phyloP scores from a whole-genome alignment of 2,113 vertebrate genomes.

The Passer montanus region DNA sequence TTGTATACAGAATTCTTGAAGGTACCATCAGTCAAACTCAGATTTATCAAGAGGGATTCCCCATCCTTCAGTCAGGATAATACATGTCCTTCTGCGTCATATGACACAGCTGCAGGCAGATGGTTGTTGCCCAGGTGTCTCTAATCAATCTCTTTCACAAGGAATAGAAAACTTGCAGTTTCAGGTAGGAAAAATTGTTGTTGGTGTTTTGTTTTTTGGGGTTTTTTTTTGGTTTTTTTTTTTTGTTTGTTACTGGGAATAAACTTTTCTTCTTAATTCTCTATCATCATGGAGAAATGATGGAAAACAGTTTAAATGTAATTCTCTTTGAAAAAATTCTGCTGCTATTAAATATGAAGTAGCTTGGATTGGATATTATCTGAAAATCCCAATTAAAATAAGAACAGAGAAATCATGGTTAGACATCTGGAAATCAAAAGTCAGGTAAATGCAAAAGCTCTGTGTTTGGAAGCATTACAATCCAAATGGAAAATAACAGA shows the following conservation, averaged over 20 bases:
- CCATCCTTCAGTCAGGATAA: not conserved
- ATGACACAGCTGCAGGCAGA: not conserved
- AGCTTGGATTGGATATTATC: not conserved
- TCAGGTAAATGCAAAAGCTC: not conserved
- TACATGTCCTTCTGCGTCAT: not conserved
- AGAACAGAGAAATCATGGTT: not conserved
- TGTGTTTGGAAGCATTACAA: not conserved
- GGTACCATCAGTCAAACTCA: not conserved
- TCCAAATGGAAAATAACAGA: not conserved
- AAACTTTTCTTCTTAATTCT: not conserved
- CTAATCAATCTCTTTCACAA: not conserved
- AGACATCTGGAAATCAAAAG: not conserved
- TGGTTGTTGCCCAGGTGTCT: accelerated
- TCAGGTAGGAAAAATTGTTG: not conserved
- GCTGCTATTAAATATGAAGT: not conserved
- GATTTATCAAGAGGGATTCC: not conserved
- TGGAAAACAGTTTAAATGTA: not conserved
- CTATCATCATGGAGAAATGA: not conserved
- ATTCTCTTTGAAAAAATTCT: not conserved
- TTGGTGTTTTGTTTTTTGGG: not conserved
- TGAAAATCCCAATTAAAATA: not conserved
- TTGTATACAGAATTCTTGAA: not conserved
- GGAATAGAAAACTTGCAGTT: not conserved
- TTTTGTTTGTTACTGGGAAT: not conserved
- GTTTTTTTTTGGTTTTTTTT: not conserved